Percentiles rank a stretch among this genome's conserved stretches.
phyloP scores from a whole-genome alignment of 2,797 vertebrate genomes.

The Crenichthys baileyi region DNA sequence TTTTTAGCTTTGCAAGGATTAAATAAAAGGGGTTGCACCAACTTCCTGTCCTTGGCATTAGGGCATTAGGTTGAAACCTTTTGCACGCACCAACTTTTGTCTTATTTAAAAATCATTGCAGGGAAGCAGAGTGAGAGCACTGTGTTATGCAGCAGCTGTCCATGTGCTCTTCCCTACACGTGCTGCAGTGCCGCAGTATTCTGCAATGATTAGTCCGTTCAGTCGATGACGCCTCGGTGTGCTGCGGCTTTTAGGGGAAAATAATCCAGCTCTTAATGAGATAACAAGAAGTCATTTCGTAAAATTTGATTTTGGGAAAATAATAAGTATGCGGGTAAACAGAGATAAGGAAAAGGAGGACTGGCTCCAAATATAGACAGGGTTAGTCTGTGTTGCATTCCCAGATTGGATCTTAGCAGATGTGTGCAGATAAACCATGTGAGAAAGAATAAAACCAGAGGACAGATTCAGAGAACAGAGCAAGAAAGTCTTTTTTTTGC shows the following conservation, averaged over 20 bases:
- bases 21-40: slow-evolving; percentile 5
- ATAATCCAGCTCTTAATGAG: not conserved
- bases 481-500: not conserved
- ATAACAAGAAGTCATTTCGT: not conserved
- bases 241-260: slow-evolving; percentile 18
- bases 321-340: slow-evolving; percentile 26
- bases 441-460: slow-evolving; percentile 20
- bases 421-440: slow-evolving; percentile 42
- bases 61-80: not conserved
- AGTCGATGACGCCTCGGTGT: slow-evolving; percentile 18
- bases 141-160: slow-evolving; percentile 29
- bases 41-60: not conserved
- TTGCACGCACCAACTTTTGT: not conserved
- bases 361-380: slow-evolving; percentile 32
- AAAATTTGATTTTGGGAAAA: slow-evolving; percentile 19
- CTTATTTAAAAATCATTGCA: slow-evolving; percentile 17
- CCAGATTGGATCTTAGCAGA: slow-evolving; percentile 66
- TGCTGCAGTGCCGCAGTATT: slow-evolving; percentile 66
- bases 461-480: not conserved
- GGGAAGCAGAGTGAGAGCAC: slow-evolving; percentile 10
- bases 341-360: slow-evolving; percentile 48
- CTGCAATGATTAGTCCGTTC: slow-evolving; percentile 50
- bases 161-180: slow-evolving; percentile 34
- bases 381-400: slow-evolving; percentile 50
- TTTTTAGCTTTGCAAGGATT: slow-evolving; percentile 12